Evolutionary conservation across 2,888 invertebrate genomes (phyloP).

Genomic region (Euspilapteryx auroguttella): DNA sequence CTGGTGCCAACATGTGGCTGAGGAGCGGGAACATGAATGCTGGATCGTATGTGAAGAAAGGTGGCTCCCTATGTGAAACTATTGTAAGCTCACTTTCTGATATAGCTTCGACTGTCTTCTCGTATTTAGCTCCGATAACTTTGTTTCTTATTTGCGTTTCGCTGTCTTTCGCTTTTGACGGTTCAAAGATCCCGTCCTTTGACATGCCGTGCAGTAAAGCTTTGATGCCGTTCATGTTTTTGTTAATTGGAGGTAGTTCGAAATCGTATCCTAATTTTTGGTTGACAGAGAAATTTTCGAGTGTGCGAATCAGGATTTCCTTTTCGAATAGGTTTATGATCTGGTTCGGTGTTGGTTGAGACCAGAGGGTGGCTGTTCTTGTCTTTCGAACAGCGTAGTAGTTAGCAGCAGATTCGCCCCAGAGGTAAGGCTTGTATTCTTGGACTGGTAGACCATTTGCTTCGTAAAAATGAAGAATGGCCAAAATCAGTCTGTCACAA

Average conservation of each 20-base stretch:
- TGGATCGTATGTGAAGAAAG: conserved; percentile 73
- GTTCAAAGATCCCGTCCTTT: conserved; percentile 17
- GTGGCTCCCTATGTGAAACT: conserved; percentile 20
- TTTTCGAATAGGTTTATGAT: conserved; percentile 72
- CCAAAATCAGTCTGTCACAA: conserved; percentile 71
- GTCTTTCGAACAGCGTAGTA: conserved; percentile 71
- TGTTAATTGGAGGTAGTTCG: conserved; percentile 18
- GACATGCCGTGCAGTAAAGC: conserved; percentile 17
- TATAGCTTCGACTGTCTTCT: no score
- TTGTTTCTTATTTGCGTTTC: no score
- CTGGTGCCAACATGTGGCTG: conserved; percentile 72
- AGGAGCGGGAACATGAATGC: conserved; percentile 79
- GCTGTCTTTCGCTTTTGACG: background rate
- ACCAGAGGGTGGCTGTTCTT: conserved; percentile 60
- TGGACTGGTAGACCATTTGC: conserved; percentile 64
- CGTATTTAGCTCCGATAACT: conserved; percentile 2
- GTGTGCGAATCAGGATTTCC: conserved; percentile 66
- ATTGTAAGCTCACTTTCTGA: no score
- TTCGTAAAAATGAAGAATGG: conserved; percentile 71
- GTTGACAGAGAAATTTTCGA: conserved; percentile 70
- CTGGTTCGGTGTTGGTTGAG: conserved; percentile 72
- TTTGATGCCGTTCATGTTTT: conserved; percentile 6
- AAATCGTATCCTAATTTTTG: conserved; percentile 56
- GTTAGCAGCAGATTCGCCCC: conserved; percentile 79
- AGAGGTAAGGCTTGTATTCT: conserved; percentile 77